These are phyloP conservation scores for Sebastes dallii DNA, from an alignment of 2,797 vertebrate species.

Conservation along the genomic window DNA sequence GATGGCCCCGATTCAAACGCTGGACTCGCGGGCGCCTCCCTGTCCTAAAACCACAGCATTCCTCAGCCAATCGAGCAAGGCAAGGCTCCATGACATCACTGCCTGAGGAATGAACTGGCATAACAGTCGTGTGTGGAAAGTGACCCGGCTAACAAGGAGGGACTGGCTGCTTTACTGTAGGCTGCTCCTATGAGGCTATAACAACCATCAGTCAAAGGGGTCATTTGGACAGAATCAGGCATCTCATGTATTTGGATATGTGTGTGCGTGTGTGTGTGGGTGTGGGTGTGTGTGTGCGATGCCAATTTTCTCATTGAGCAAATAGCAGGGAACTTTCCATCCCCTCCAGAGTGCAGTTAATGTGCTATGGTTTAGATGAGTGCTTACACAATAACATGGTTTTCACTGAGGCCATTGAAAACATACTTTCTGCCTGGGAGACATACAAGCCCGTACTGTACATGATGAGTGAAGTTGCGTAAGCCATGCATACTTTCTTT, in stretches of 20 bases:
- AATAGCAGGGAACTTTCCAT: slow-evolving; percentile 43
- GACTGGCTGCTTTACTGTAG: slow-evolving; percentile 26
- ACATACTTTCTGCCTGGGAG: slow-evolving; percentile 35
- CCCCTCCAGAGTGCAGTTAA: slow-evolving; percentile 31
- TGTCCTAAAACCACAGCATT: slow-evolving; percentile 78
- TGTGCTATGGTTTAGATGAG: slow-evolving; percentile 49
- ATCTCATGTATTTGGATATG: neutral
- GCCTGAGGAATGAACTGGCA: slow-evolving; percentile 80
- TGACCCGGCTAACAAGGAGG: slow-evolving; percentile 56
- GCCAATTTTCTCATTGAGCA: slow-evolving; percentile 39
- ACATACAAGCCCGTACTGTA: slow-evolving; percentile 8
- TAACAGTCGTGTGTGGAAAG: slow-evolving; percentile 66
- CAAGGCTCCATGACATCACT: slow-evolving; percentile 76
- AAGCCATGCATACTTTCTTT: slow-evolving; percentile 21
- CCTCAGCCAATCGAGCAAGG: slow-evolving; percentile 70
- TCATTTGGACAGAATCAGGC: slow-evolving; percentile 33
- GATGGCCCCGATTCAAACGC: slow-evolving; percentile 41
- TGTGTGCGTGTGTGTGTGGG: neutral
- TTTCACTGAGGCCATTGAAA: slow-evolving; percentile 39
- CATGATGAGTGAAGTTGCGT: slow-evolving; percentile 30
- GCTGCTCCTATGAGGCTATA: slow-evolving; percentile 25
- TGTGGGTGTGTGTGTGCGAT: neutral
- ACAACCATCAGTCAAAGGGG: slow-evolving; percentile 47
- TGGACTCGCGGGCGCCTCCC: slow-evolving; percentile 32
- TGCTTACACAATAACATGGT: slow-evolving; percentile 44